These are phyloP conservation scores for Parotocinclus haroldoi DNA, from an alignment of 2,797 vertebrate genomes.

Conservation along the genomic window DNA sequence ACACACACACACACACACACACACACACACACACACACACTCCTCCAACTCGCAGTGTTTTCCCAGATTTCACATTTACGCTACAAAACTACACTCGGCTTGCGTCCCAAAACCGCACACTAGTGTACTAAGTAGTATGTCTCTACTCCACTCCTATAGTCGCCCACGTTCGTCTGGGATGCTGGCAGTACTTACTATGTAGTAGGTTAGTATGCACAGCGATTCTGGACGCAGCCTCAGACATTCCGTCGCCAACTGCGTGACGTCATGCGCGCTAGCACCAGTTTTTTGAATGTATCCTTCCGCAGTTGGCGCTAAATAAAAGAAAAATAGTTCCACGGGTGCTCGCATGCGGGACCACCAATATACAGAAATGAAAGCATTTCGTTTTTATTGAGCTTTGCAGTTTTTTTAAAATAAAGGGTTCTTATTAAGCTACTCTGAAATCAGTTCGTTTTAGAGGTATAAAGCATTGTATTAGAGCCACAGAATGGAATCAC, in stretches of 20 bases:
- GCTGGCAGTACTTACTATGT: conserved; percentile 1
- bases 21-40: conserved; percentile 47
- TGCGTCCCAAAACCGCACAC: not conserved
- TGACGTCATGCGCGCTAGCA: conserved; percentile 71
- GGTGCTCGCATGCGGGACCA: no score
- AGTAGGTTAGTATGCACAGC: conserved; percentile 10
- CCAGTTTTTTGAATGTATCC: conserved; percentile 61
- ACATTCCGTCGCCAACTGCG: conserved; percentile 81
- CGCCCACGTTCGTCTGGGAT: no score
- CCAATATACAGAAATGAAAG: no score
- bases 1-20: conserved; percentile 35
- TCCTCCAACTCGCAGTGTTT: conserved; percentile 61
- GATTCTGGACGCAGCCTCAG: conserved; percentile 60
- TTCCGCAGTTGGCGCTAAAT: conserved; percentile 59
- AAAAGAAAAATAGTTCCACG: conserved; percentile 66
- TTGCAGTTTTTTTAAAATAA: no score
- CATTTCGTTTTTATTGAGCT: not conserved
- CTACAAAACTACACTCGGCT: not conserved
- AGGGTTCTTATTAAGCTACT: no score
- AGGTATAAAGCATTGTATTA: no score
- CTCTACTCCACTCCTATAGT: no score
- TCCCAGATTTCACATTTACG: conserved; percentile 77
- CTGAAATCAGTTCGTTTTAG: no score
- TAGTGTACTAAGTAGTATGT: conserved; percentile 1
- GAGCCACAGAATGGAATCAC: no score